Evolutionary conservation across 30 jellyfish, hydroid and myxozoan genomes (phyloP).

Genomic region (Aurelia sp.): DNA sequence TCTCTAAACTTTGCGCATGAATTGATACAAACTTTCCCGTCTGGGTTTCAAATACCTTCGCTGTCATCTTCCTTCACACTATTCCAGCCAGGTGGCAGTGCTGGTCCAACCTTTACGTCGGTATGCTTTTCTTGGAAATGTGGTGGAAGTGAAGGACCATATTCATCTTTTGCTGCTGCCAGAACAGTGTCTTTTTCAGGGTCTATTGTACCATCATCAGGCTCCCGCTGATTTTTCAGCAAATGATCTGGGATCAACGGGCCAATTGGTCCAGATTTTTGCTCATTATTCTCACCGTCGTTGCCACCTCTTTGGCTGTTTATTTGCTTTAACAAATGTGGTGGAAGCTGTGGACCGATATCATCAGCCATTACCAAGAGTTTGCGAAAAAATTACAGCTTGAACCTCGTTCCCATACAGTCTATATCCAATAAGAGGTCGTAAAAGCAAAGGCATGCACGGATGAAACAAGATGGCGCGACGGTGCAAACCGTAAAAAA

Average conservation of each 20-base stretch:
- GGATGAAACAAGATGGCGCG: no score
- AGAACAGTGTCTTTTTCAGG: neutral
- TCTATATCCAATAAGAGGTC: slow-evolving; percentile 3
- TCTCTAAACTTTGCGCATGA: no score
- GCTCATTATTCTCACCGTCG: neutral
- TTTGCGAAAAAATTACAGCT: no score
- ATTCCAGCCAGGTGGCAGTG: slow-evolving; percentile 64
- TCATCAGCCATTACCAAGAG: slow-evolving; percentile 41
- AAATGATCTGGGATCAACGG: no score
- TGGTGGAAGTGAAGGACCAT: slow-evolving; percentile 85
- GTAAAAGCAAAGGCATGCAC: no score
- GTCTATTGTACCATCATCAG: neutral
- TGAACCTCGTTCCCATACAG: neutral
- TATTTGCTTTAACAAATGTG: slow-evolving; percentile 29
- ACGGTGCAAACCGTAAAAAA: no score
- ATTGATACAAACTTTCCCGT: no score
- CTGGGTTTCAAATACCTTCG: neutral
- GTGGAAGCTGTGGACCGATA: slow-evolving; percentile 87
- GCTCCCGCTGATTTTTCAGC: no score
- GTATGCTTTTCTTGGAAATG: slow-evolving; percentile 14
- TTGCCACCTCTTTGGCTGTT: neutral
- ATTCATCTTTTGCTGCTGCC: neutral
- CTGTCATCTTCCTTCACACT: neutral
- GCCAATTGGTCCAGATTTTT: no score
- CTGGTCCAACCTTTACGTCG: slow-evolving; percentile 38